Conservation (phyloP, 2,888 invertebrate genomes). For the Andrena chrysosceles region DNA sequence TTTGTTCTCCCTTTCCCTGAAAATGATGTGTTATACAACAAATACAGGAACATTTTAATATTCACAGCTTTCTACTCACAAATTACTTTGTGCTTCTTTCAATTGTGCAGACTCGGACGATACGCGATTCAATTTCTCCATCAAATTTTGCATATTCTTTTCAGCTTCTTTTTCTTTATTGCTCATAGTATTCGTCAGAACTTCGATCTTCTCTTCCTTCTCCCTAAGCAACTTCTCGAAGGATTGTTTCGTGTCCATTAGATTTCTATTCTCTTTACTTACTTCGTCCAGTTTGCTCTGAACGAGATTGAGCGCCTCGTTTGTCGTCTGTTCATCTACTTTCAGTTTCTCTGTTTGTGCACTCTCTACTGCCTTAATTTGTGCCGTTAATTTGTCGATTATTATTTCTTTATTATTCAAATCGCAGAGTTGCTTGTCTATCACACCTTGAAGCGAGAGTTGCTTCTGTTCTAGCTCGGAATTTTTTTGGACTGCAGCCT, state of each 20-base stretch:
- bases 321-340: slow-evolving; percentile 69
- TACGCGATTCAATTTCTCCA: slow-evolving; percentile 76
- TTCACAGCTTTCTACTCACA: slow-evolving; percentile 69
- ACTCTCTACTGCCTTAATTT: slow-evolving; percentile 85
- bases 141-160: slow-evolving; percentile 72
- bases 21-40: slow-evolving; percentile 43
- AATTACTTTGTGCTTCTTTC: slow-evolving; percentile 72
- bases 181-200: slow-evolving; percentile 69
- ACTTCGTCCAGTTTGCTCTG: slow-evolving; percentile 72
- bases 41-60: background rate
- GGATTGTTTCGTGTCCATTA: slow-evolving; percentile 84
- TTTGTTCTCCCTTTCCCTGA: slow-evolving; percentile 79
- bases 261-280: slow-evolving; percentile 70
- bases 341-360: slow-evolving; percentile 81
- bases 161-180: slow-evolving; percentile 75
- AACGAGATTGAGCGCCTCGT: slow-evolving; percentile 76
- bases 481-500: slow-evolving; percentile 48
- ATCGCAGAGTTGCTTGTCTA: slow-evolving; percentile 85
- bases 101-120: slow-evolving; percentile 72
- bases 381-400: slow-evolving; percentile 86
- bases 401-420: slow-evolving; percentile 85
- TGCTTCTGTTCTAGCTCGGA: slow-evolving; percentile 83
- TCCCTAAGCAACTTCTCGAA: slow-evolving; percentile 86
- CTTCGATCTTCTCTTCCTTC: slow-evolving; percentile 76
- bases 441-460: slow-evolving; percentile 76